These are phyloP conservation scores for Anguilla pacifica DNA, from an alignment of 2,797 vertebrate species.

Conservation along the genomic window DNA sequence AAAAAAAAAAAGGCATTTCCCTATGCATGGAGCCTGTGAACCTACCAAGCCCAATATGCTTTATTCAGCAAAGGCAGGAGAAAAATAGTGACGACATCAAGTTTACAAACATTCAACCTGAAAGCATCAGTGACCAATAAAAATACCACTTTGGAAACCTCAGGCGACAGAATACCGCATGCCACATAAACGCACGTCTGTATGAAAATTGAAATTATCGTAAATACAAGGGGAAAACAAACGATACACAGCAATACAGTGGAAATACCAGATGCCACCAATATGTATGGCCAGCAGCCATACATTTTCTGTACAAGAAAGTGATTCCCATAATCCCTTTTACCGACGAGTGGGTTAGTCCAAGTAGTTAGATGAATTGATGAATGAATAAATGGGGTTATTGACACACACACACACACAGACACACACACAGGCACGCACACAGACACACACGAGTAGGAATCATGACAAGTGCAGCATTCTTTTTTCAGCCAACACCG, in stretches of 20 bases:
- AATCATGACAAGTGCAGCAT: constrained; percentile 79
- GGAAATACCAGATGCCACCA: not conserved
- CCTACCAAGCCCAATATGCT: not conserved
- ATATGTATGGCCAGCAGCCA: not conserved
- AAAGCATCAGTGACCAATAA: not conserved
- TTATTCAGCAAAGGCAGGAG: not conserved
- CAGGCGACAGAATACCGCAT: not conserved
- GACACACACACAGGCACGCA: constrained; percentile 37
- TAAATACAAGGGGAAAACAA: not conserved
- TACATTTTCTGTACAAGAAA: not conserved
- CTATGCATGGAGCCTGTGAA: not conserved
- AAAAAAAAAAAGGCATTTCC: not conserved
- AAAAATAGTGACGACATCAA: not conserved
- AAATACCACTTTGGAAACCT: not conserved
- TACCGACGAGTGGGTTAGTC: not conserved
- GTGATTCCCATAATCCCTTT: constrained; percentile 6
- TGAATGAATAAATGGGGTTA: constrained; percentile 28
- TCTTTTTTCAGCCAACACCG: constrained; percentile 85
- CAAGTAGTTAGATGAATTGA: constrained; percentile 38
- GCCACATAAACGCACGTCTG: not conserved
- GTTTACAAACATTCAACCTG: not conserved
- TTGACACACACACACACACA: constrained; percentile 26
- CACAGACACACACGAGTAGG: constrained; percentile 37
- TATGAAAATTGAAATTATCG: not conserved
- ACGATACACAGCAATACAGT: not conserved